Conservation (phyloP, 2,113 vertebrate species). For the Barbus barbus region DNA sequence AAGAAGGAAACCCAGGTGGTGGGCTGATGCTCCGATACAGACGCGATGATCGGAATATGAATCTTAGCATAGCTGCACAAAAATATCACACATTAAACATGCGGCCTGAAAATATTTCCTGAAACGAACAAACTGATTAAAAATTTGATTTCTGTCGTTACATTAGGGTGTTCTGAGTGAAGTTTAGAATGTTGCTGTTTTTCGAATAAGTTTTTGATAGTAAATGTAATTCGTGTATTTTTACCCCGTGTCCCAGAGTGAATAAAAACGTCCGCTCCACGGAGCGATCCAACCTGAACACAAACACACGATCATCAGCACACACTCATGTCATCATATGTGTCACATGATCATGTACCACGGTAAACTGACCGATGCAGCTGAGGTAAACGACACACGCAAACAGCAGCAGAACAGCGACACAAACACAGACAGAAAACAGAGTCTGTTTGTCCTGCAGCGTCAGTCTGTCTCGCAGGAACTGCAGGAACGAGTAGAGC, state of each 20-base stretch:
- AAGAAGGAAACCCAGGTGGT: slow-evolving; percentile 99
- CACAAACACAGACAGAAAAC: slow-evolving; percentile 91
- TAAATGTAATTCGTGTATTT: slow-evolving; percentile 56
- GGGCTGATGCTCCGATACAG: slow-evolving; percentile 96
- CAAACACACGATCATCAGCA: slow-evolving; percentile 57
- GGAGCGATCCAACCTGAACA: slow-evolving; percentile 91
- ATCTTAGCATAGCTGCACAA: slow-evolving; percentile 91
- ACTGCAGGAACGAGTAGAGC: slow-evolving; percentile 93
- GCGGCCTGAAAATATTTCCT: not conserved
- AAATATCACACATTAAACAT: not conserved
- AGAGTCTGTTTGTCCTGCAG: slow-evolving; percentile 95
- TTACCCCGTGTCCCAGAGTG: slow-evolving; percentile 98
- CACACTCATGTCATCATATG: not conserved
- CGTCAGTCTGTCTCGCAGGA: slow-evolving; percentile 90
- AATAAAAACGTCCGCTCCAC: slow-evolving; percentile 97
- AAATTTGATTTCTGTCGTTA: not conserved
- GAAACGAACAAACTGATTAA: not conserved
- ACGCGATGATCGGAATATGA: slow-evolving; percentile 98
- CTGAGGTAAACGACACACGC: slow-evolving; percentile 4
- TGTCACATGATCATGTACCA: not conserved
- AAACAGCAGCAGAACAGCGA: slow-evolving; percentile 88
- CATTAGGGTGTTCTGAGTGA: no score
- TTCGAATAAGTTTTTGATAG: slow-evolving; percentile 50
- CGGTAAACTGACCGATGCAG: not conserved
- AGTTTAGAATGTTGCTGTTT: no score